Percentiles rank a stretch among this genome's conserved stretches.
Conservation (phyloP, 2,113 vertebrate species). For the Anarrhichthys ocellatus region DNA sequence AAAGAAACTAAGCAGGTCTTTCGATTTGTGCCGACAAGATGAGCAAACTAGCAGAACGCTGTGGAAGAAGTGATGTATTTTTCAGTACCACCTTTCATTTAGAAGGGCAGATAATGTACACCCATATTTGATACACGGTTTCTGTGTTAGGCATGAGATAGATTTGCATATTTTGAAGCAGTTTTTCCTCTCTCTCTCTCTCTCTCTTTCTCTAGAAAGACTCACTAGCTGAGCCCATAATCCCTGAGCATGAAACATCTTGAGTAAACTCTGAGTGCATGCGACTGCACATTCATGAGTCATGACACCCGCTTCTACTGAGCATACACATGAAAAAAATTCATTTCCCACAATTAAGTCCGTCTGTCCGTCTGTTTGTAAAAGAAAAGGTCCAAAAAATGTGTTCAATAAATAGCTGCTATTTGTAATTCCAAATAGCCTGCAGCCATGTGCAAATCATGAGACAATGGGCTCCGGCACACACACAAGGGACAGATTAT, state of each 20-base stretch:
- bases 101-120: slow-evolving; percentile 1
- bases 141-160: slow-evolving; percentile 31
- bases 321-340: neutral
- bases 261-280: slow-evolving; percentile 46
- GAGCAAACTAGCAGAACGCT: neutral
- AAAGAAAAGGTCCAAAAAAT: neutral
- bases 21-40: neutral
- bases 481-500: neutral
- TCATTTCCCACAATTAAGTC: neutral
- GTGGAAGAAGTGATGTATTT: neutral
- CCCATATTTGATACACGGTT: slow-evolving; percentile 13
- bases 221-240: slow-evolving; percentile 53
- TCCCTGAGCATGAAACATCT: slow-evolving; percentile 49
- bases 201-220: slow-evolving; percentile 8
- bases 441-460: neutral
- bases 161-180: slow-evolving; percentile 66
- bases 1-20: neutral
- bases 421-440: neutral
- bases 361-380: neutral
- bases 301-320: slow-evolving; percentile 31
- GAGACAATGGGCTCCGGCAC: neutral
- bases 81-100: neutral
- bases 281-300: slow-evolving; percentile 43
- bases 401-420: neutral
- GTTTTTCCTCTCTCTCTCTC: slow-evolving; percentile 16